Evolutionary conservation across 2,888 invertebrate species (phyloP).

Genomic region (Melanchra persicariae): DNA sequence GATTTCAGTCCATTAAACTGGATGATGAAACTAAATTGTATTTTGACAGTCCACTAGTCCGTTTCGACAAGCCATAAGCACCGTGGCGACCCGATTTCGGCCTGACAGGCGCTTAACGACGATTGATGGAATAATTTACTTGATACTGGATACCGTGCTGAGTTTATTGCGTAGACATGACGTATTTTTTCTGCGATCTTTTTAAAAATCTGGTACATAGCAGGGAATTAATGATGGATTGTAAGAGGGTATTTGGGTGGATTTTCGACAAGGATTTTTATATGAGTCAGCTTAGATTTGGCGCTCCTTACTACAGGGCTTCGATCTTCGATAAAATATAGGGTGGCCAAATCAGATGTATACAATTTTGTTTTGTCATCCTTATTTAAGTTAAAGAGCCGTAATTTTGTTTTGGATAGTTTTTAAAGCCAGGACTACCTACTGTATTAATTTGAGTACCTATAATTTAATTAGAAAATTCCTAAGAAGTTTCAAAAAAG

Average conservation of each 20-base stretch:
- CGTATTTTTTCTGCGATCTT: constrained; percentile 27
- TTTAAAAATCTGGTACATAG: neutral
- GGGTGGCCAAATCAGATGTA: too few relatives aligned
- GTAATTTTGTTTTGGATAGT: too few relatives aligned
- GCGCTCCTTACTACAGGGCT: too few relatives aligned
- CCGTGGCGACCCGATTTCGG: constrained; percentile 45
- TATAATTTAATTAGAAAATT: too few relatives aligned
- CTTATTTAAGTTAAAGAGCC: too few relatives aligned
- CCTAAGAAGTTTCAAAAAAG: too few relatives aligned
- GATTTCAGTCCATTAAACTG: constrained; percentile 51
- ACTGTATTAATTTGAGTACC: too few relatives aligned
- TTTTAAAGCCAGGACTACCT: too few relatives aligned
- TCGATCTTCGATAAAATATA: too few relatives aligned
- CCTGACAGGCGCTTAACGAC: constrained; percentile 57
- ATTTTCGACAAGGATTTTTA: neutral
- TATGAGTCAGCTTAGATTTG: neutral
- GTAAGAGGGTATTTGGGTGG: neutral
- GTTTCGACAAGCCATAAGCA: constrained; percentile 54
- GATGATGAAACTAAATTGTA: constrained; percentile 59
- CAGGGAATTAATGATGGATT: neutral
- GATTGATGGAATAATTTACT: constrained; percentile 60
- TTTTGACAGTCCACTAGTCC: constrained; percentile 53
- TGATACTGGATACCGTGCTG: constrained; percentile 36
- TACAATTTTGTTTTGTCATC: too few relatives aligned
- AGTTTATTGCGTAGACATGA: constrained; percentile 39